Conservation (phyloP, 2,113 vertebrate genomes). For the Bos indicus region DNA sequence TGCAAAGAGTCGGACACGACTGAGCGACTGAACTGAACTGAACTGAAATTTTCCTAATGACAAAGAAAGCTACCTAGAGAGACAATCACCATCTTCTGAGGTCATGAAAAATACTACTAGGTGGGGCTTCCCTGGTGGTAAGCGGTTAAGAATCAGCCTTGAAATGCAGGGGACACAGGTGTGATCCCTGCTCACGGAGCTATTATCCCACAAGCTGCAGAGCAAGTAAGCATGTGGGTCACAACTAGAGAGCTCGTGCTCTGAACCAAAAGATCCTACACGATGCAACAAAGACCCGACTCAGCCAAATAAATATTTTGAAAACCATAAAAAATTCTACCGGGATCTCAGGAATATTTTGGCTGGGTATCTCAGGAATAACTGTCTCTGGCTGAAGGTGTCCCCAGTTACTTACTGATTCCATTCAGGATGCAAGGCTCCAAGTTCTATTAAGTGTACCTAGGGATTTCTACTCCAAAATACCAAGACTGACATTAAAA, state of each 20-base stretch:
- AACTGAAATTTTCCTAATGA: not conserved
- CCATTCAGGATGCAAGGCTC: not conserved
- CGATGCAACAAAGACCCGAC: not conserved
- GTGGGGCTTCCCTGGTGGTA: not conserved
- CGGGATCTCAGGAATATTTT: not conserved
- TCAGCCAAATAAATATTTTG: not conserved
- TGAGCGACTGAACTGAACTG: too few relatives aligned
- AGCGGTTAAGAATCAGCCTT: not conserved
- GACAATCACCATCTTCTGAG: not conserved
- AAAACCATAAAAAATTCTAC: not conserved
- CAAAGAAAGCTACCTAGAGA: not conserved
- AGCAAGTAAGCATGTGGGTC: rapidly evolving
- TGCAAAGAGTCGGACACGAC: too few relatives aligned
- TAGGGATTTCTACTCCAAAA: not conserved
- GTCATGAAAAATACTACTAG: not conserved
- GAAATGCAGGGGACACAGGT: not conserved
- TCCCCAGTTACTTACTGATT: not conserved
- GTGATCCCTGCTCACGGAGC: not conserved
- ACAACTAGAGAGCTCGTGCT: not conserved
- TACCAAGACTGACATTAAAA: not conserved
- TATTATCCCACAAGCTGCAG: not conserved
- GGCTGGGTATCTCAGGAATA: not conserved
- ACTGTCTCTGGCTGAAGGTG: not conserved
- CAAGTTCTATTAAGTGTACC: not conserved
- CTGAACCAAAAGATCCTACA: not conserved